Base-by-base conservation (phyloP, 1,140 invertebrate species). In the Heterodera carotae region DNA sequence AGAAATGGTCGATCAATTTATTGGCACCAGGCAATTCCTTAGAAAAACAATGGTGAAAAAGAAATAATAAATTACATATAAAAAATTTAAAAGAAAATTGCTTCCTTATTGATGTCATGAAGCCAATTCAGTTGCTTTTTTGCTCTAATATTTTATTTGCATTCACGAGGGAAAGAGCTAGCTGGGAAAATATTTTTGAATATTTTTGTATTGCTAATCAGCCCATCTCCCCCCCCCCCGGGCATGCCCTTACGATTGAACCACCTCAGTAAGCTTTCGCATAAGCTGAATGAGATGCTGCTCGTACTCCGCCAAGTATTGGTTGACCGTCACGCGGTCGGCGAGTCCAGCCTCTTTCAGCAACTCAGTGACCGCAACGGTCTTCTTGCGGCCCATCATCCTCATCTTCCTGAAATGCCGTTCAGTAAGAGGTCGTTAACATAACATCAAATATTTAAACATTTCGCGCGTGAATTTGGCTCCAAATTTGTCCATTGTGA, bases 1-100 rank as follows among this genome's bases (percentile, higher is more conserved):
- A 90, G 1, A 97, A 89, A 88, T 97, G 94, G 66, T 89, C 88
- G 1, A 97, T 90, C 34, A 98, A 88, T 81, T 90, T 91, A 86
- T 93, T 92, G 33, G 92, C 94, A 80, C 95, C 95, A 93, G 85
- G 91, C 89, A 92, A 90, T 27, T 92, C 68, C 18, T 69, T 29
- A 62, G 91, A 89, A 31, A 89, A 56, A 71, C 12, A 39, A 31
- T 70, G 4, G 1, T 31, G 15, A 29, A 66, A 12, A 66, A 18
- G n/a, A 66, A 22, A 66, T 29, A 12, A 56, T 18, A 56, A 15
- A 22, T 22, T 2, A 18, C 48, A 56, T 18, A 56, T 5, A 12
- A 56, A 56, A 56, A 56, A 56, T 0, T 53, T 22, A 18, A 56
- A 56, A 56, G 8, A 69, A 69, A 56, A 56, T n/a, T 56, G 48